These are phyloP conservation scores for Drosophila pullipes DNA, from an alignment of 2,888 invertebrate species.

Conservation along the genomic window DNA sequence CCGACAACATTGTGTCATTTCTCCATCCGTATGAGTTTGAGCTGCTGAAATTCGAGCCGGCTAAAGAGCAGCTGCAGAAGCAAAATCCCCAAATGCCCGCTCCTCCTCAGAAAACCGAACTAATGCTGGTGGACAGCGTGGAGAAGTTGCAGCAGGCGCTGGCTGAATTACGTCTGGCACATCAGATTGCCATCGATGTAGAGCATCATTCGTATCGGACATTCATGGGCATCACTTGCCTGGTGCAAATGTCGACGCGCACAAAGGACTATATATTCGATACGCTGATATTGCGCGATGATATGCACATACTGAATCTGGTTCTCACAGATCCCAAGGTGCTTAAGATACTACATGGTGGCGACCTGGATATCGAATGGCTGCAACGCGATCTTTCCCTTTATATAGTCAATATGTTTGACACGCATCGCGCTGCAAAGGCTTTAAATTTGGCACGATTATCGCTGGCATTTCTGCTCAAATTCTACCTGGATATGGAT, in stretches of 20 bases:
- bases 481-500: conserved; percentile 91
- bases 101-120: conserved; percentile 88
- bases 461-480: conserved; percentile 92
- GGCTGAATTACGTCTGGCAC: conserved; percentile 88
- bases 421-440: conserved; percentile 95
- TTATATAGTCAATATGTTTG: conserved; percentile 98
- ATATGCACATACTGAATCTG: conserved; percentile 93
- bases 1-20: conserved; percentile 89
- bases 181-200: conserved; percentile 95
- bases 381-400: conserved; percentile 97
- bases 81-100: conserved; percentile 85
- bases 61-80: conserved; percentile 86
- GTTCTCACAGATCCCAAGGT: conserved; percentile 95
- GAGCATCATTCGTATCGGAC: conserved; percentile 97
- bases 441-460: conserved; percentile 89
- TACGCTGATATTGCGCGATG: conserved; percentile 92
- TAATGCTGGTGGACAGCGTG: conserved; percentile 89
- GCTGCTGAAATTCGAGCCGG: conserved; percentile 90
- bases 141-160: conserved; percentile 89
- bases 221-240: conserved; percentile 97
- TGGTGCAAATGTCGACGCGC: conserved; percentile 96
- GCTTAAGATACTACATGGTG: conserved; percentile 97
- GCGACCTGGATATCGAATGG: conserved; percentile 95
- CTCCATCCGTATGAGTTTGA: conserved; percentile 96
- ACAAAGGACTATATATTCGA: conserved; percentile 95